Percentiles rank a stretch among this genome's conserved stretches.
Evolutionary conservation across 2,888 invertebrate genomes (phyloP).

Genomic region (Sinhomidia bicolor): DNA sequence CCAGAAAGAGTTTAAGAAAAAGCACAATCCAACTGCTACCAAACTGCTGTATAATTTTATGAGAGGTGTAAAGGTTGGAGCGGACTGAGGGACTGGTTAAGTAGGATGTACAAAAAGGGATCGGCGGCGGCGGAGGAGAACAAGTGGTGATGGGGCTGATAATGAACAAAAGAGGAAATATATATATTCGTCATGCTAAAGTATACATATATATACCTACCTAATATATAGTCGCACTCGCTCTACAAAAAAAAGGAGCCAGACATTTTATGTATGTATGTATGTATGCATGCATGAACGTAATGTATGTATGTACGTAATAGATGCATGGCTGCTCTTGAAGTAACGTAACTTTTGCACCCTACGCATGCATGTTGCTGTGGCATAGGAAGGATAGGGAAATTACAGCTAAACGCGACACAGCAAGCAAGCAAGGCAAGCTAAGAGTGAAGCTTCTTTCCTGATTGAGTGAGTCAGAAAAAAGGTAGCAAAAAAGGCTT

Average conservation of each 20-base stretch:
- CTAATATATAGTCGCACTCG: not conserved
- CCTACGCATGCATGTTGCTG: not conserved
- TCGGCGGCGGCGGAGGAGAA: constrained; percentile 51
- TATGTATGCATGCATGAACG: not conserved
- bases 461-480: constrained; percentile 53
- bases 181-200: not conserved
- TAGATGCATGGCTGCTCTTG: constrained; percentile 20
- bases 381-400: constrained; percentile 32
- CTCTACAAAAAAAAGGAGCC: not conserved
- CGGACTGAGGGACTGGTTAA: constrained; percentile 2
- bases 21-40: not conserved
- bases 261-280: not conserved
- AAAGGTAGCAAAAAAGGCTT: too few species aligned
- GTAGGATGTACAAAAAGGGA: constrained; percentile 40
- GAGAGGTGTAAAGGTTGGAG: constrained; percentile 28
- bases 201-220: too few species aligned
- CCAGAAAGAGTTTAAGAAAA: not conserved
- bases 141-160: constrained; percentile 13
- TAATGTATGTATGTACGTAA: not conserved
- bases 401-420: constrained; percentile 21
- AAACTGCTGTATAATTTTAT: not conserved
- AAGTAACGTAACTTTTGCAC: constrained; percentile 14
- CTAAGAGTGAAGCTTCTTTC: constrained; percentile 22
- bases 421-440: constrained; percentile 9
- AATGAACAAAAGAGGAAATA: constrained; percentile 25